Base-by-base conservation (phyloP, 2,888 invertebrate species). In the Pocota personata region DNA sequence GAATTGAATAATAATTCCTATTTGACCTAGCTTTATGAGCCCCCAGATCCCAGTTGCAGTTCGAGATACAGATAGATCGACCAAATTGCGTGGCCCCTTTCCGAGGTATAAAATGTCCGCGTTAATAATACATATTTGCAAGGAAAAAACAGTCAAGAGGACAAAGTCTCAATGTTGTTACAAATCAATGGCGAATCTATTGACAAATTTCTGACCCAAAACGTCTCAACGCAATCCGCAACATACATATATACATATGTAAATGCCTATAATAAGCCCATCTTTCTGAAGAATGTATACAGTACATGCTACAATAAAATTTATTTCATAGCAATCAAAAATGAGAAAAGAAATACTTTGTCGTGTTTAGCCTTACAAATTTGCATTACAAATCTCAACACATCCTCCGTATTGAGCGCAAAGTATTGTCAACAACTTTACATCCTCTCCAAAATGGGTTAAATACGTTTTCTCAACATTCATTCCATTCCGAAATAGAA, bases 381-480 rank as follows among this genome's bases (percentile, higher is more conserved):
- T 67, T 67, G 48, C 37, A 77, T 58, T 48, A 27, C 35, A 76
- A 76, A 58, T 67, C 67, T 58, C 48, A 35, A 35, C 48, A 43
- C 21, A 10, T 7, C 50, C 32, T 43, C 37, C 32, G 27, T 3
- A 6, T 19, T 32, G 5, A 32, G 19, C 24, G 27, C 19, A 30
- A 66, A 30, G 58, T 46, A 67, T 16, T 69, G 58, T 69, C 40
- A 77, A 77, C 58, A 55, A 77, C 77, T 77, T 69, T 50, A 14
- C 43, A 55, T 50, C 67, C 52, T 66, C 58, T 67, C 30, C 24
- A 58, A 66, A 67, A 58, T 50, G 40, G 77, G 67, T 67, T 60
- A 77, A 77, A 77, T 35, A 52, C 60, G 19, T 75, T 64, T 55
- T 32, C 37, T 64, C 67, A 55, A 55, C 67, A 55, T 35, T 64